Base-by-base conservation (phyloP, 37 sponge, comb jelly and placozoan genomes). In the Spongia lamella region DNA sequence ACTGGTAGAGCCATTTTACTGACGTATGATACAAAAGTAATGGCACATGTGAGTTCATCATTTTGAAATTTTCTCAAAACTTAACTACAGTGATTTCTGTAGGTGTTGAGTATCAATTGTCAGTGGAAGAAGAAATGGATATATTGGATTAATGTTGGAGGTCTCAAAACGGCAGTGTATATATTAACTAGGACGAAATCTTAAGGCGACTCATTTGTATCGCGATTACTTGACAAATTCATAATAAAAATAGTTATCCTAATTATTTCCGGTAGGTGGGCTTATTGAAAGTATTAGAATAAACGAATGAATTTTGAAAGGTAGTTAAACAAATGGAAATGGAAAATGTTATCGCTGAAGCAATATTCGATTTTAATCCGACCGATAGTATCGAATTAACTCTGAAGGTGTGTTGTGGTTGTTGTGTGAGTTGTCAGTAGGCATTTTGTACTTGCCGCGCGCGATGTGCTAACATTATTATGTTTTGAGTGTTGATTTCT, bases 351-450 rank as follows among this genome's bases (percentile, higher is more conserved):
- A 43, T 13, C 47, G 83, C 78, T 19, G 76, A 80, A 55, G 90
- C 82, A 1, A 61, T 90, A 58, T 90, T 75, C 30, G 69, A 81
- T 37, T 90, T 90, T 57, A 25, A 80, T 31, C 69, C 90, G 0
- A 76, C 90, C 0, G 86, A 84, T 7, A 68, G 60, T 16, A 86
- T 91, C 0, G 87, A 91, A 43, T 62, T 91, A 31, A 63, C 67
- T 22, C 21, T 86, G 20, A 73, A 80, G 79, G 84, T 83, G 38
- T 1, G 83, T 15, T 31, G n/a, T n/a, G n/a, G n/a, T n/a, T n/a
- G n/a, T n/a, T n/a, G n/a, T n/a, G n/a, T n/a, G n/a, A n/a, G n/a
- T n/a, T n/a, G n/a, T 61, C 27, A 33, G 62, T 31, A 25, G 3
- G 32, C 1, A 31, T 3, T 1, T 61, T 1, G 1, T 26, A 1